A percentile compares a stretch with the other conserved stretches of the same genome.
Conservation (phyloP, 2,888 invertebrate species). For the Eupithecia insigniata region DNA sequence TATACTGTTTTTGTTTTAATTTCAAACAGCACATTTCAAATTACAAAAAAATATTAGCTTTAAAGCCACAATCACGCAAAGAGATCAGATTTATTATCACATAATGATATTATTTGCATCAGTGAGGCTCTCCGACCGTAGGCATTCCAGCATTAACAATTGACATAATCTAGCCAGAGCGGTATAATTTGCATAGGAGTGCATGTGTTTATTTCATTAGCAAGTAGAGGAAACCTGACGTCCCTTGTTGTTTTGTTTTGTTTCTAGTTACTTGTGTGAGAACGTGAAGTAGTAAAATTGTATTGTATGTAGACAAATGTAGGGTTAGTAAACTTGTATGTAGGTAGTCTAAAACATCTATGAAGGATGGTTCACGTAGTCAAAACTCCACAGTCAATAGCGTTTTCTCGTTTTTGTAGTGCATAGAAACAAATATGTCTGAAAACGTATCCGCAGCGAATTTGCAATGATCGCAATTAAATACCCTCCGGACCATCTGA, state of each 20-base stretch:
- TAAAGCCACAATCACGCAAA: not conserved
- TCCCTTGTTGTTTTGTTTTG: conserved; percentile 3
- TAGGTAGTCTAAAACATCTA: not conserved
- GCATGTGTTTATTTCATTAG: conserved; percentile 24
- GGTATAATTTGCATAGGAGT: conserved; percentile 11
- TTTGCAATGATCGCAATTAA: no score
- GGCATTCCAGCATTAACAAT: not conserved
- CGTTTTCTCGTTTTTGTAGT: no score
- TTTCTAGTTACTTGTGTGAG: not conserved
- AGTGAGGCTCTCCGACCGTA: conserved; percentile 7
- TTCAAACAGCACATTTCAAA: no score
- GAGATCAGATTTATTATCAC: not conserved
- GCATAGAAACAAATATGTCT: no score
- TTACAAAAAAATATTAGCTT: no score
- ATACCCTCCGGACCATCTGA: no score
- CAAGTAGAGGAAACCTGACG: conserved; percentile 17
- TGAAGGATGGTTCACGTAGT: no score
- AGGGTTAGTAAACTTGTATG: not conserved
- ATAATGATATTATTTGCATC: conserved; percentile 1
- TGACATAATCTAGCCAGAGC: not conserved
- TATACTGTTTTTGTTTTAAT: no score
- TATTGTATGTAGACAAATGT: no score
- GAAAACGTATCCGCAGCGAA: no score
- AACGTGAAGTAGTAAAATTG: not conserved
- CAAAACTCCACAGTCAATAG: no score